Evolutionary conservation across 1,140 invertebrate genomes (phyloP).

Genomic region (Zaprionus taronus): DNA sequence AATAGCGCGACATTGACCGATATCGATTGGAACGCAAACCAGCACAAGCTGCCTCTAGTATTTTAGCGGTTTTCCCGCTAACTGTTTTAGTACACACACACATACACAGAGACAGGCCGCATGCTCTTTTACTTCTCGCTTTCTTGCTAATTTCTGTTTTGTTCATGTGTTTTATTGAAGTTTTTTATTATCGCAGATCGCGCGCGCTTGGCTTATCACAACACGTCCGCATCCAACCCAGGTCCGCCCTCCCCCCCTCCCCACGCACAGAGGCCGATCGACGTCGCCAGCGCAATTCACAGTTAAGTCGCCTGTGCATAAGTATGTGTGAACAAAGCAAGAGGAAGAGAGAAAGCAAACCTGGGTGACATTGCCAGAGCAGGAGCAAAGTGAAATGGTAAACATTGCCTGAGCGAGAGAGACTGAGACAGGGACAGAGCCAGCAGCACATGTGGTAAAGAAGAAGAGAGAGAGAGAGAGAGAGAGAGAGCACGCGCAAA

Average conservation of each 20-base stretch:
- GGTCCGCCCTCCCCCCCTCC: not conserved
- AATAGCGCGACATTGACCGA: conserved; percentile 51
- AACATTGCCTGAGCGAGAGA: conserved; percentile 21
- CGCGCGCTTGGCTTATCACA: conserved; percentile 56
- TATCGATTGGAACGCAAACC: conserved; percentile 33
- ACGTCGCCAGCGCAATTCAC: conserved; percentile 68
- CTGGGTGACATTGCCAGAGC: conserved; percentile 65
- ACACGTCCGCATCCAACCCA: conserved; percentile 23
- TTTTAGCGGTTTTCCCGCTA: conserved; percentile 4
- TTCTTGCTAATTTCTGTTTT: conserved; percentile 74
- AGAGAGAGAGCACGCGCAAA: too few relatives aligned
- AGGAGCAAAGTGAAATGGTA: conserved; percentile 27
- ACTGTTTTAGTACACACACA: conserved; percentile 15
- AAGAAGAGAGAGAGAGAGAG: conserved; percentile 21
- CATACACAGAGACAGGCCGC: conserved; percentile 20
- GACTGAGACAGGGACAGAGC: not conserved
- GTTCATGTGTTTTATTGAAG: conserved; percentile 67
- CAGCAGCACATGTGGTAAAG: not conserved
- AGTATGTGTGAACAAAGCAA: not conserved
- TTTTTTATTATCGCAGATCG: conserved; percentile 72
- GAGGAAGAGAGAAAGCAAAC: conserved; percentile 38
- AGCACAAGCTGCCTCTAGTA: conserved; percentile 8
- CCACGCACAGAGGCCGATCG: conserved; percentile 25
- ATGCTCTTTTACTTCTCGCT: conserved; percentile 60
- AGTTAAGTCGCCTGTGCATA: conserved; percentile 58